Percentiles rank a stretch among this genome's conserved stretches.
Conservation (phyloP, 1,140 invertebrate species). For the Oedothorax gibbosus region DNA sequence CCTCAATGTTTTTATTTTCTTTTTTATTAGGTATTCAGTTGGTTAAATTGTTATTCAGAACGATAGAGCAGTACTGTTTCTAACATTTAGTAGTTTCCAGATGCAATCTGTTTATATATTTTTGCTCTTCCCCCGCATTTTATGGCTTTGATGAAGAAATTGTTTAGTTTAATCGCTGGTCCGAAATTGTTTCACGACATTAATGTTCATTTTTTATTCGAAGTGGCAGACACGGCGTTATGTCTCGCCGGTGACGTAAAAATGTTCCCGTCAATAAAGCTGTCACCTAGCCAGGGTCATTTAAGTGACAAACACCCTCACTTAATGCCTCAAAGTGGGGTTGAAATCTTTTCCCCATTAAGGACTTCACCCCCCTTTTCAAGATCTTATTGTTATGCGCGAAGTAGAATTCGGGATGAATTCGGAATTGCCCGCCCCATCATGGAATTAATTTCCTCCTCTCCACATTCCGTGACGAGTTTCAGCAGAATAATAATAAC, state of each 20-base stretch:
- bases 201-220: not conserved
- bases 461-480: conserved; percentile 52
- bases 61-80: not conserved
- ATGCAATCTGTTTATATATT: not conserved
- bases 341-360: conserved; percentile 57
- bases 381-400: conserved; percentile 55
- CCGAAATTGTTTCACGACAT: conserved; percentile 2
- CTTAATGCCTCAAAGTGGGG: conserved; percentile 57
- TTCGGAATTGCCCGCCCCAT: conserved; percentile 28
- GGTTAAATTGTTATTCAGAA: conserved; percentile 37
- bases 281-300: conserved; percentile 51
- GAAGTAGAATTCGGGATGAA: conserved; percentile 37
- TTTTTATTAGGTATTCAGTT: not conserved
- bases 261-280: conserved; percentile 58
- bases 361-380: not conserved
- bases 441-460: conserved; percentile 32
- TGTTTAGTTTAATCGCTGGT: conserved; percentile 37
- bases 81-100: not conserved
- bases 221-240: not conserved
- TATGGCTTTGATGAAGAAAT: conserved; percentile 42
- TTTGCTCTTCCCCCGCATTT: not conserved
- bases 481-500: not conserved
- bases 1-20: conserved; percentile 27
- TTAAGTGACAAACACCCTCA: conserved; percentile 56
- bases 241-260: conserved; percentile 39